Conservation (phyloP, 2,113 vertebrate species). For the Climacteris rufus region DNA sequence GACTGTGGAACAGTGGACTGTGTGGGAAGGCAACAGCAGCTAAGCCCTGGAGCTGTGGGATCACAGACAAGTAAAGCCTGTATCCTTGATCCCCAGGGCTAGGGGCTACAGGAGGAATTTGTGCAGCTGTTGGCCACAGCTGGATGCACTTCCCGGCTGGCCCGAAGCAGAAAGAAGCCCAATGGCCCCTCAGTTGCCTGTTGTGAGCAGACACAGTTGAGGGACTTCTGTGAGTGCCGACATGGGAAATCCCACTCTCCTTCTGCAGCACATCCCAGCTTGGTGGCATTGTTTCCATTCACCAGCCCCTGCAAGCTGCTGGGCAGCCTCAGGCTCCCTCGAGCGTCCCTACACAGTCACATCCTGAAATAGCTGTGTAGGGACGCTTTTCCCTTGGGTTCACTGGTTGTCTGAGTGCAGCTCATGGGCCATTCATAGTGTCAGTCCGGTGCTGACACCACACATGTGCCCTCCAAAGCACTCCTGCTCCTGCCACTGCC, state of each 20-base stretch:
- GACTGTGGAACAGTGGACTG: background rate
- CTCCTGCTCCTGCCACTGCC: background rate
- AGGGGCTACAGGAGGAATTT: constrained; percentile 17
- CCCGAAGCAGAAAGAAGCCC: background rate
- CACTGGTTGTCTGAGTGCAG: background rate
- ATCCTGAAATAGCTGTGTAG: too few relatives aligned
- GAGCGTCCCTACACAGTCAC: too few relatives aligned
- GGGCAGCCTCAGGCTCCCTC: background rate
- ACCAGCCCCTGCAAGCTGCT: background rate
- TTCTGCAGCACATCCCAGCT: background rate
- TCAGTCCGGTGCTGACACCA: background rate
- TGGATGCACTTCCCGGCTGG: constrained; percentile 36
- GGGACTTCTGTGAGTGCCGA: background rate
- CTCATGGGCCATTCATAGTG: background rate
- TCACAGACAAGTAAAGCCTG: background rate
- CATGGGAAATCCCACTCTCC: constrained; percentile 29
- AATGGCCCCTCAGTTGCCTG: background rate
- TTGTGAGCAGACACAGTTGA: background rate
- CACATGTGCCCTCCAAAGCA: accelerated
- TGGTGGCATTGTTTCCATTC: background rate
- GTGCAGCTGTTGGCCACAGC: constrained; percentile 56
- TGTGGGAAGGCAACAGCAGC: constrained; percentile 22
- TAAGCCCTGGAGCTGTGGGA: background rate
- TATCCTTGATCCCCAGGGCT: constrained; percentile 13
- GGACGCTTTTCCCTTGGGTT: background rate